Evolutionary conservation across 2,888 invertebrate genomes (phyloP).

Genomic region (Coecobrya sp.): DNA sequence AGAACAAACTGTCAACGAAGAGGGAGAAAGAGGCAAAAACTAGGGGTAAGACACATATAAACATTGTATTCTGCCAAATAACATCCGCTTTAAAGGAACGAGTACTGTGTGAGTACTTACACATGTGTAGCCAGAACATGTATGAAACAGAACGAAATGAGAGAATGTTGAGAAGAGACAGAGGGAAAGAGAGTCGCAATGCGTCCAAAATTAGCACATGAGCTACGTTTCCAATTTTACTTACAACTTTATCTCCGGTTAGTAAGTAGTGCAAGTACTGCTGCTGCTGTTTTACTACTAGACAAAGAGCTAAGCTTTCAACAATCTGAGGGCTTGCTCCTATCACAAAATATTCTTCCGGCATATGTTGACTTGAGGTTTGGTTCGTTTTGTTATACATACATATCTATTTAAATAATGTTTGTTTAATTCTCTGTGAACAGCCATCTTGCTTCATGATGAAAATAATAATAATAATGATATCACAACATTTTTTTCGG

Average conservation of each 20-base stretch:
- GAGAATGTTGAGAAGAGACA: slow-evolving; percentile 31
- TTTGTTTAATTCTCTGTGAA: slow-evolving; percentile 37
- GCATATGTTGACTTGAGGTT: slow-evolving; percentile 79
- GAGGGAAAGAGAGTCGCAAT: slow-evolving; percentile 75
- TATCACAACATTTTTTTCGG: neutral
- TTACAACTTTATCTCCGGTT: slow-evolving; percentile 47
- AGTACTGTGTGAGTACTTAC: neutral
- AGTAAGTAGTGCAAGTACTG: neutral
- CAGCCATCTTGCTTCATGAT: slow-evolving; percentile 42
- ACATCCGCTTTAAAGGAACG: slow-evolving; percentile 77
- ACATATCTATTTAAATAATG: slow-evolving; percentile 61
- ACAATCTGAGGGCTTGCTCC: neutral
- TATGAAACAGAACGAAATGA: slow-evolving; percentile 53
- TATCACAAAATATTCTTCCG: slow-evolving; percentile 67
- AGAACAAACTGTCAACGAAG: slow-evolving; percentile 78
- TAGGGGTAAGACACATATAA: slow-evolving; percentile 55
- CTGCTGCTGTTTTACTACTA: neutral
- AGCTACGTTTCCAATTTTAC: slow-evolving; percentile 74
- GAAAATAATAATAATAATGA: neutral
- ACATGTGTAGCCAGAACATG: neutral
- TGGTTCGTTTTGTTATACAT: slow-evolving; percentile 61
- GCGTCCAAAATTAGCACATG: slow-evolving; percentile 83
- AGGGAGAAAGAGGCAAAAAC: slow-evolving; percentile 27
- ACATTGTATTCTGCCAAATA: slow-evolving; percentile 78
- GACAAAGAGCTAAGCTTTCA: neutral